phyloP scores from a whole-genome alignment of 1,140 invertebrate species.

The Ganaspis sp. region DNA sequence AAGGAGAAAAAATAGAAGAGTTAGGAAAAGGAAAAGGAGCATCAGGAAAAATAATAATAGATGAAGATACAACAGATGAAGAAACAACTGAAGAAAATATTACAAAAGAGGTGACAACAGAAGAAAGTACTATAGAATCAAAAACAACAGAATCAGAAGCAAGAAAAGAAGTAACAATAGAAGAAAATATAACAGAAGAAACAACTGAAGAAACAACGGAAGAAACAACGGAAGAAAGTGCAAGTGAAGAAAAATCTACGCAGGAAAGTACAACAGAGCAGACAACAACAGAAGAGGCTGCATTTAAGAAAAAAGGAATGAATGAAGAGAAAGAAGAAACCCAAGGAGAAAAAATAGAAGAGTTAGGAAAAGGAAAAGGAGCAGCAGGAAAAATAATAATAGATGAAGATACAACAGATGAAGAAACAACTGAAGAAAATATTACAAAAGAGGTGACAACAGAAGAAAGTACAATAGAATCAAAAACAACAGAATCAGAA shows the following conservation, averaged over 20 bases:
- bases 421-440: neutral
- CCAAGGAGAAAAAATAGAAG: neutral
- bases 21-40: neutral
- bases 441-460: slow-evolving; percentile 10
- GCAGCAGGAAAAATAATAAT: no score
- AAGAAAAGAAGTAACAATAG: no score
- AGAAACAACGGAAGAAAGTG: neutral
- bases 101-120: neutral
- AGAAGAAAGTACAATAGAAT: neutral
- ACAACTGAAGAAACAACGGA: neutral
- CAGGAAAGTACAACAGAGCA: neutral
- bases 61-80: neutral
- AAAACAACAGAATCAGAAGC: neutral
- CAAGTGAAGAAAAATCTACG: neutral
- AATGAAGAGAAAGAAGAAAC: neutral
- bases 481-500: slow-evolving; percentile 31
- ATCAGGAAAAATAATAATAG: no score
- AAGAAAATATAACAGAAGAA: neutral
- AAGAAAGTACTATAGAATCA: no score
- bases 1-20: neutral
- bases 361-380: neutral
- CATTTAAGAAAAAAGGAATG: neutral
- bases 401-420: neutral
- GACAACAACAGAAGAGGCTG: neutral
- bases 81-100: neutral